A percentile compares a stretch with the other conserved stretches of the same genome.
Evolutionary conservation across 2,113 vertebrate species (phyloP).

Genomic region (Scortum barcoo): DNA sequence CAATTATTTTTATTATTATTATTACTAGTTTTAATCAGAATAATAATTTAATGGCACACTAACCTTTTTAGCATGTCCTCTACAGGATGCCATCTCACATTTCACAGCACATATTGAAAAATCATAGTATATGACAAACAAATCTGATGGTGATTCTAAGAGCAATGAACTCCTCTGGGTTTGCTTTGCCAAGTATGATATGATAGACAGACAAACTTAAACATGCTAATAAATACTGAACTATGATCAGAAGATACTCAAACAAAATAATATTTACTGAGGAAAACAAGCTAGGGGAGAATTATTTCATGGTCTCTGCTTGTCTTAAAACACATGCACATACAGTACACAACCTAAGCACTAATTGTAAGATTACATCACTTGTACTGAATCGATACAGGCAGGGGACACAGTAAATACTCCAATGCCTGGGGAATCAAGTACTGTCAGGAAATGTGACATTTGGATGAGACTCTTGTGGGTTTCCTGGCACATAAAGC

Average conservation of each 20-base stretch:
- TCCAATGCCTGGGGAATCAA: constrained; percentile 25
- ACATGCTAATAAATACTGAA: background rate
- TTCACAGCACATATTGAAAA: too few relatives aligned
- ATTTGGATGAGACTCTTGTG: constrained; percentile 72
- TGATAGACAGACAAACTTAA: background rate
- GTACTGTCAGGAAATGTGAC: constrained; percentile 65
- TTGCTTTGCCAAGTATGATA: background rate
- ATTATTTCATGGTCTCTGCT: background rate
- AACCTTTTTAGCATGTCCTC: too few relatives aligned
- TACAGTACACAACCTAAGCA: background rate
- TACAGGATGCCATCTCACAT: too few relatives aligned
- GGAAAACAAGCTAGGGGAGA: background rate
- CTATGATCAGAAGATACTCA: background rate
- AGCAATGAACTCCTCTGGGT: background rate
- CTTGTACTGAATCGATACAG: constrained; percentile 24
- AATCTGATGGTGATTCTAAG: background rate
- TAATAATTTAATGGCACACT: too few relatives aligned
- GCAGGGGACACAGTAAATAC: constrained; percentile 34
- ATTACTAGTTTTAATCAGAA: too few relatives aligned
- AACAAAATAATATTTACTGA: background rate
- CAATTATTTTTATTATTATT: too few relatives aligned
- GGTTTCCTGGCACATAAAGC: constrained; percentile 62
- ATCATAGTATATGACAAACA: too few relatives aligned
- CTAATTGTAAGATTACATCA: constrained; percentile 15
- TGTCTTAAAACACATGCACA: background rate